phyloP scores from a whole-genome alignment of 2,113 vertebrate species.

The Notechis scutatus region DNA sequence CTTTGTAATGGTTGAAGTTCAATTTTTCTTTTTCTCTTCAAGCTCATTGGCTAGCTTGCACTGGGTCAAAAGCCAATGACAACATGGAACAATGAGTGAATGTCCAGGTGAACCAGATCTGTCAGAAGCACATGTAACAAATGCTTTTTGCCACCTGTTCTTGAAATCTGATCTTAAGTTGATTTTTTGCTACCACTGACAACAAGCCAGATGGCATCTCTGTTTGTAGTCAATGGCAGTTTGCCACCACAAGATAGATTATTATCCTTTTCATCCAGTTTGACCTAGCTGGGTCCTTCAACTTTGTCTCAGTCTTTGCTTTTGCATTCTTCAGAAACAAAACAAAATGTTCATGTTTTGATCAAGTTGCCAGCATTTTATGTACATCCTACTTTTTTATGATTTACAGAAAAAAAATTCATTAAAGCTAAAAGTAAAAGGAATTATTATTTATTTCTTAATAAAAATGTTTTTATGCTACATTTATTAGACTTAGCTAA shows the following conservation, averaged over 20 bases:
- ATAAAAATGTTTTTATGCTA: background rate
- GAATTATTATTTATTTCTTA: background rate
- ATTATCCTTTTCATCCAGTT: background rate
- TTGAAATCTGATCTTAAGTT: conserved; percentile 36
- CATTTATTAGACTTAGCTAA: background rate
- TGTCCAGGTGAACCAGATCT: conserved; percentile 26
- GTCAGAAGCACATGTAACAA: conserved; percentile 15
- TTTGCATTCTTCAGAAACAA: conserved; percentile 10
- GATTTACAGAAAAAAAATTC: background rate
- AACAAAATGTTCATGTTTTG: background rate
- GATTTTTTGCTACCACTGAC: background rate
- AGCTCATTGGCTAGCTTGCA: background rate
- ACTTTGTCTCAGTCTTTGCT: background rate
- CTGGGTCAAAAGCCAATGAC: conserved; percentile 3
- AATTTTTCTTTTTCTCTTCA: background rate
- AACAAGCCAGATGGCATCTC: conserved; percentile 27
- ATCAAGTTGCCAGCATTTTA: background rate
- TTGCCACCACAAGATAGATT: background rate
- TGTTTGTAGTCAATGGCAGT: conserved; percentile 33
- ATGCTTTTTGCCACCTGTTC: conserved; percentile 40
- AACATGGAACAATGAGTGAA: background rate
- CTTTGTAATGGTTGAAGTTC: background rate
- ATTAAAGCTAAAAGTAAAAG: background rate
- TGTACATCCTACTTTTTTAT: background rate
- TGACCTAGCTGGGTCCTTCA: accelerated